A percentile compares a stretch with the other conserved stretches of the same genome.
These are phyloP conservation scores for Sussaba pulchella DNA, from an alignment of 2,888 invertebrate species.

Conservation along the genomic window DNA sequence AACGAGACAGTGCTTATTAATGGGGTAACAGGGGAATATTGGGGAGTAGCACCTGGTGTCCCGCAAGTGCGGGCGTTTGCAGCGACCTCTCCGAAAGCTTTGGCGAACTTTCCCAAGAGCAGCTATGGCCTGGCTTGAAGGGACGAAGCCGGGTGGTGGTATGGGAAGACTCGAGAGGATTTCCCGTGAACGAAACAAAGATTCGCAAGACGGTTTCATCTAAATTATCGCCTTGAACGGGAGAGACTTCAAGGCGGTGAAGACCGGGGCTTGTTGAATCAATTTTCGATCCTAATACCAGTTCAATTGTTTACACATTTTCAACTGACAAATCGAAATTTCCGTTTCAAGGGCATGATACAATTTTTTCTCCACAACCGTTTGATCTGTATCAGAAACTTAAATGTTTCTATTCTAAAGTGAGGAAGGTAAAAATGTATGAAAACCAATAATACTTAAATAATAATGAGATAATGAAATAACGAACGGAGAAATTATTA, in stretches of 20 bases:
- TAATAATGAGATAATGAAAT: too few relatives aligned
- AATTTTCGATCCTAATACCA: too few relatives aligned
- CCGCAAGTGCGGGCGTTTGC: slow-evolving; percentile 30
- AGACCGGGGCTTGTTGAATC: neutral
- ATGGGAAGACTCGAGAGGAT: slow-evolving; percentile 26
- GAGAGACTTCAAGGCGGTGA: neutral
- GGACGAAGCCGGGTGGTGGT: slow-evolving; percentile 24
- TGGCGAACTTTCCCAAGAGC: slow-evolving; percentile 52
- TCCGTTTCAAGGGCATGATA: too few relatives aligned
- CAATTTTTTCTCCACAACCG: too few relatives aligned
- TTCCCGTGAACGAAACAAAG: slow-evolving; percentile 49
- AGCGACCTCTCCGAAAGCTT: slow-evolving; percentile 43
- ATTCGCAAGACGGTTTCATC: slow-evolving; percentile 47
- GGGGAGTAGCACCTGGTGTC: slow-evolving; percentile 64
- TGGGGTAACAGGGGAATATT: slow-evolving; percentile 58
- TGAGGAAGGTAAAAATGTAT: too few relatives aligned
- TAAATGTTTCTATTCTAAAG: too few relatives aligned
- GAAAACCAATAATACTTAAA: too few relatives aligned
- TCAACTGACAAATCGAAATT: too few relatives aligned
- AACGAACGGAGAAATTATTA: too few relatives aligned
- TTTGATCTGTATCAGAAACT: too few relatives aligned
- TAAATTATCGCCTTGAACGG: slow-evolving; percentile 49
- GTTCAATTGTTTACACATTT: too few relatives aligned
- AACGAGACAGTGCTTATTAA: slow-evolving; percentile 65
- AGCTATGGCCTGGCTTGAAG: neutral